Evolutionary conservation across 2,888 invertebrate species (phyloP).

Genomic region (Endotricha flammealis): DNA sequence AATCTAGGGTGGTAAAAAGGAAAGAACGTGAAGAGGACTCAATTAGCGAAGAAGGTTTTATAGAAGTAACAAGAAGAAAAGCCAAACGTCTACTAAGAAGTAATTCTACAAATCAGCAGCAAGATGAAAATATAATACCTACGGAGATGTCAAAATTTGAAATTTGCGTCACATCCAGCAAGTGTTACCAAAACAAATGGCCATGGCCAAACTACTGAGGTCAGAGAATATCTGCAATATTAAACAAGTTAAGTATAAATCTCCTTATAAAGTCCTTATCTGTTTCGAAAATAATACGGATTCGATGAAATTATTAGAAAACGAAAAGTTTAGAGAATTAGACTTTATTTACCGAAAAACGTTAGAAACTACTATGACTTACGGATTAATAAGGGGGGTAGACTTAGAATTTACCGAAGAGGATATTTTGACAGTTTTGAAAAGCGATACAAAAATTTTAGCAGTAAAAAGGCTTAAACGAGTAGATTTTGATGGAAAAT

Average conservation of each 20-base stretch:
- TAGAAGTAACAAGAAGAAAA: constrained; percentile 1
- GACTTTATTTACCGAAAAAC: constrained; percentile 5
- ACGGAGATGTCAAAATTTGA: too few relatives aligned
- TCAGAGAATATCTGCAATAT: constrained; percentile 3
- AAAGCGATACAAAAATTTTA: constrained; percentile 1
- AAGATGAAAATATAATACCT: too few relatives aligned
- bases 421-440: neutral
- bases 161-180: neutral
- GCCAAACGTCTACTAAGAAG: neutral
- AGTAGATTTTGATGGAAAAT: neutral
- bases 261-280: constrained; percentile 7
- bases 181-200: constrained; percentile 10
- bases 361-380: constrained; percentile 5
- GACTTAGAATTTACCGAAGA: constrained; percentile 9
- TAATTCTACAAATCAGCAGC: neutral
- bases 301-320: constrained; percentile 1
- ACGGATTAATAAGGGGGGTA: constrained; percentile 11
- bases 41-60: constrained; percentile 1
- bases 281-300: neutral
- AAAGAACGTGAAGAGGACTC: neutral
- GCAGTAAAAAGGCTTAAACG: constrained; percentile 6
- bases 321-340: constrained; percentile 1
- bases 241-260: constrained; percentile 6
- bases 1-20: neutral
- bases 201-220: constrained; percentile 11